Conservation (phyloP, 2,797 vertebrate species). For the Ctenosaura bakeri region DNA sequence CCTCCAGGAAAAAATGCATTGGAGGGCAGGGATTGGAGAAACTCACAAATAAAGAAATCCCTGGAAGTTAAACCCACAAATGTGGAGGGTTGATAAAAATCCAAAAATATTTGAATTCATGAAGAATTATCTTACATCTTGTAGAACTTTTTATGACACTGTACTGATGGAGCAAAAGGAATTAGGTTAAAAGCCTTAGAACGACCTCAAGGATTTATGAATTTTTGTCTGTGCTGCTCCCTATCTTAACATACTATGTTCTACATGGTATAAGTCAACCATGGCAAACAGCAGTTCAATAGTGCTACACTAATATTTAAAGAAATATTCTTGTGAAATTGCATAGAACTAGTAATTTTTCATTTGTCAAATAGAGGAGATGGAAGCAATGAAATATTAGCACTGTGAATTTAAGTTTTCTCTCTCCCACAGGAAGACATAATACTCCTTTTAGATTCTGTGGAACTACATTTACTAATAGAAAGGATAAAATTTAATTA, state of each 20-base stretch:
- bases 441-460: neutral
- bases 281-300: neutral
- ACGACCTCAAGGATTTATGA: neutral
- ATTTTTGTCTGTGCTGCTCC: too few species aligned
- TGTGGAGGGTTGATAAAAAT: neutral
- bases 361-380: neutral
- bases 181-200: neutral
- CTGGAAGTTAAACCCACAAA: too few species aligned
- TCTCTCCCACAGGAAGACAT: too few species aligned
- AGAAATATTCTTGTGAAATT: neutral
- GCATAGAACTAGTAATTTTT: neutral
- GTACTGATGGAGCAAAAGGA: neutral
- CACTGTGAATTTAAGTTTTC: neutral
- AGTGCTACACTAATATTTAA: neutral
- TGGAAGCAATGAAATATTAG: neutral
- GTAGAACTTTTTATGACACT: neutral
- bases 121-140: neutral
- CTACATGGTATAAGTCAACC: neutral
- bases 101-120: neutral
- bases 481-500: conserved; percentile 34
- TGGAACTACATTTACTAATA: neutral
- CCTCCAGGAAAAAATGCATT: too few species aligned
- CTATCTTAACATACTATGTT: neutral
- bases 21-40: too few species aligned
- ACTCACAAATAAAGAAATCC: too few species aligned